Base-by-base conservation (phyloP, 2,797 vertebrate species). In the Sus cebifrons region DNA sequence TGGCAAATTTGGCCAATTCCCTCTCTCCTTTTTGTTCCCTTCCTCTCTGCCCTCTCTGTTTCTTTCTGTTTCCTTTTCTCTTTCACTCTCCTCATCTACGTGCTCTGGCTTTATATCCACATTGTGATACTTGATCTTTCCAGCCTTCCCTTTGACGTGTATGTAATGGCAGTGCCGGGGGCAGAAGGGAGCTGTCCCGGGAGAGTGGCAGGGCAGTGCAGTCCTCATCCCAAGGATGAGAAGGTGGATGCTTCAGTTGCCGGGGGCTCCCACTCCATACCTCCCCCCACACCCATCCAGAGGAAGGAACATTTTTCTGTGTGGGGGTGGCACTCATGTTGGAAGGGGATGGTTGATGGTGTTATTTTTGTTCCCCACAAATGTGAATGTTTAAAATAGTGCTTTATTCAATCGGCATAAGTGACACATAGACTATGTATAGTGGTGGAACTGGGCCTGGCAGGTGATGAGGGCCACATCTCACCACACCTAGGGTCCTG, bases 371-470 rank as follows among this genome's bases (percentile, higher is more conserved):
- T 73, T 93, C 90, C 96, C 93, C 91, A 89, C 91, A 85, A 96
- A 97, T 98, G 98, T 75, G 89, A 90, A 65, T 62, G 98, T 98
- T 98, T 98, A 98, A 98, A 98, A 98, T 96, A 98, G 98, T 96
- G 97, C 96, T 98, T 98, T 97, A 98, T 98, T 98, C 96, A 94
- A 88, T 70, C 78, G 89, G 96, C 88, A 27, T 95, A 95, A 97
- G 95, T 97, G 98, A 98, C 97, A 96, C 97, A 97, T 12, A 81
- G 93, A 96, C 98, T 98, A 98, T 98, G 98, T 98, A 98, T 98
- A 99, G 98, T 89, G 97, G 67, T 86, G 90, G 70, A 93, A 93
- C 96, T 56, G 94, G 95, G 97, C 97, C 89, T 96, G 97, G 94
- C 97, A 89, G 97, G 92, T 2, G 82, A 95, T 20, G 25, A 95